Evolutionary conservation across 1,140 invertebrate genomes (phyloP), one percentile per base, ranked within the genome.

Genomic region (Anagrus nilaparvatae): DNA sequence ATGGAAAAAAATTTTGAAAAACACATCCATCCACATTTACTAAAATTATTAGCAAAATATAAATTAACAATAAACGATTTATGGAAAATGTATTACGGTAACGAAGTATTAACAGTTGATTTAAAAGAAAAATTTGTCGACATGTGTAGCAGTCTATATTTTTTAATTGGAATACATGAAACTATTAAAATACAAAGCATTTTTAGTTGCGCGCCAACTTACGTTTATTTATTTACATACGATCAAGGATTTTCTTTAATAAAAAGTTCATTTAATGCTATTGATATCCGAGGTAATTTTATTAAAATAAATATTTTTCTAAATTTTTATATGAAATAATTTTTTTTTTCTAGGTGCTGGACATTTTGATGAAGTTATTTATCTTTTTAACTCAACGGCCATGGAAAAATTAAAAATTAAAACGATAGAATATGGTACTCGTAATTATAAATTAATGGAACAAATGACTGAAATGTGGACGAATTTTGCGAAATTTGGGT

Each of bases 161-260:
- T 77, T 40, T 23, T 48, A 4, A 50, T 56, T 27, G 63, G 60
- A 17, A 54, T 60, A 25, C 52, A 67, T 18, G 59, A 65, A 36
- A 62, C 67, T 18, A 46, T 60, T 7, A 49, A 67, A 43, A 46
- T 63, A 3, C 65, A 71, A 9, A 43, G 58, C 0, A 51, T 57
- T 9, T 45, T 47, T 19, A 48, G 41, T 3, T 10, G 39, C 0
- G 40, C 47, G 16, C 54, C 64, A 1, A 56, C 68, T 2, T 78
- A 69, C 46, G 53, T 72, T 30, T 76, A 76, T 40, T 55, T 59
- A 48, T 74, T 76, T 51, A 57, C 64, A 21, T 69, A 60, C 34
- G 55, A 65, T 3, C 12, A 29, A 7, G 38, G 37, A 12, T 5
- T 27, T 0, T 49, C 51, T 1, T 4, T 47, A 0, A 29, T 33